A percentile compares a stretch with the other conserved stretches of the same genome.
Evolutionary conservation across 2,797 vertebrate species (phyloP).

Genomic region (Aldrovandia affinis): DNA sequence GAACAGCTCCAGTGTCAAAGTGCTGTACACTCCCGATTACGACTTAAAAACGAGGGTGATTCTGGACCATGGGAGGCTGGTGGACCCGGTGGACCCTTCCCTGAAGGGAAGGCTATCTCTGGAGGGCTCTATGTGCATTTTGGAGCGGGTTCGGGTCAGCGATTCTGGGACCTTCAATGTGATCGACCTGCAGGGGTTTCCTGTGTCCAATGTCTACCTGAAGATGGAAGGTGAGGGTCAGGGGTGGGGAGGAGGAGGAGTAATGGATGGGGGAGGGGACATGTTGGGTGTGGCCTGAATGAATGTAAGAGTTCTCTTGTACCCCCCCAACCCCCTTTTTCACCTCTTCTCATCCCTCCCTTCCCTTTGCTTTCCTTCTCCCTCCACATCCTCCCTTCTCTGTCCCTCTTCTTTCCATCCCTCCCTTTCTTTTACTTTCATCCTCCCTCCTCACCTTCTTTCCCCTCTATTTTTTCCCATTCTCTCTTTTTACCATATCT

Average conservation of each 20-base stretch:
- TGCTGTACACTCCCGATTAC: conserved; percentile 58
- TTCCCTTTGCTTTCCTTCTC: background rate
- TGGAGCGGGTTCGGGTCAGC: conserved; percentile 61
- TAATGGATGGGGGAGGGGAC: background rate
- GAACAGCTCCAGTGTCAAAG: conserved; percentile 67
- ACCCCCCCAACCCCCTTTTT: background rate
- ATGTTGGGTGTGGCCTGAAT: background rate
- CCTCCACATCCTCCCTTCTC: background rate
- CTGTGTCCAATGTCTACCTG: conserved; percentile 65
- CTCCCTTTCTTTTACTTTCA: background rate
- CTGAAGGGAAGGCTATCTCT: conserved; percentile 65
- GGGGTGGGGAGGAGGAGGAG: background rate
- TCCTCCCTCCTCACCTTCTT: background rate
- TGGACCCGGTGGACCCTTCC: conserved; percentile 50
- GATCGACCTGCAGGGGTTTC: conserved; percentile 65
- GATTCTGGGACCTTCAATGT: conserved; percentile 69
- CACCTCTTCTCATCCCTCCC: background rate
- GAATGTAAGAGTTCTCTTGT: background rate
- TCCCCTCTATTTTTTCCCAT: background rate
- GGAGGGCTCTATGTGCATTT: conserved; percentile 63
- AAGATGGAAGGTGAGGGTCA: conserved; percentile 63
- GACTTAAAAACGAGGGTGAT: conserved; percentile 52
- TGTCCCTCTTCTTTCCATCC: background rate
- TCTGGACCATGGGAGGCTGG: conserved; percentile 68
- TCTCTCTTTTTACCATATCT: background rate